These are phyloP conservation scores for Chrysocyon brachyurus DNA, from an alignment of 2,797 vertebrate species.

Conservation along the genomic window DNA sequence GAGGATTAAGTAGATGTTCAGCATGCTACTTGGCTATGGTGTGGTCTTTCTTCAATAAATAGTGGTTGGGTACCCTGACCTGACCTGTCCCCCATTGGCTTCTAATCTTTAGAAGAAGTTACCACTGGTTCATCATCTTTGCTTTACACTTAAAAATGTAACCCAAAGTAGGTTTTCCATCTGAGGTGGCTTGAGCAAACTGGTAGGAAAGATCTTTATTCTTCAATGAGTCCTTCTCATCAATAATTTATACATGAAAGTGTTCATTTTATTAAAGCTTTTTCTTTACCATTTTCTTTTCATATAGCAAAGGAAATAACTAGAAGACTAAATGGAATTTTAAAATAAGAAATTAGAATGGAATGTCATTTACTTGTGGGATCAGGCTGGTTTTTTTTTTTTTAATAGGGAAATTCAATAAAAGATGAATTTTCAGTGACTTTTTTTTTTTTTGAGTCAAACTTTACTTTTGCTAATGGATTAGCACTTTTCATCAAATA, in stretches of 20 bases:
- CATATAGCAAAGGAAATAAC: slow-evolving; percentile 37
- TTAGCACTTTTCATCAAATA: background rate
- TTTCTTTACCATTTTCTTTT: slow-evolving; percentile 55
- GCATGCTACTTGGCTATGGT: accelerated
- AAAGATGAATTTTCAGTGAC: background rate
- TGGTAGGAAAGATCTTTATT: background rate
- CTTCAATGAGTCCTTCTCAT: background rate
- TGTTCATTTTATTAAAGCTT: slow-evolving; percentile 40
- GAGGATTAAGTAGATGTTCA: background rate
- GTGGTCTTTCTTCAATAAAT: background rate
- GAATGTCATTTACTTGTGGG: background rate
- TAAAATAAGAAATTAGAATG: slow-evolving; percentile 63
- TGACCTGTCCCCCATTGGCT: background rate
- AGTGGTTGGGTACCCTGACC: background rate
- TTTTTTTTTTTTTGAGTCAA: slow-evolving; percentile 14
- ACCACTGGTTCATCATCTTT: background rate
- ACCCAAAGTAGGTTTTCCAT: background rate
- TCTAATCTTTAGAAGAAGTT: background rate
- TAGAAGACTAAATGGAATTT: slow-evolving; percentile 57
- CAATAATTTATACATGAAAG: slow-evolving; percentile 22
- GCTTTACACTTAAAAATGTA: background rate
- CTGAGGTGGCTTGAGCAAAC: background rate
- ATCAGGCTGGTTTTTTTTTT: background rate
- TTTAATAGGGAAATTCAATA: background rate
- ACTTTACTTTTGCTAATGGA: slow-evolving; percentile 49